Evolutionary conservation across 2,797 vertebrate species (phyloP).

Genomic region (Astyanax mexicanus): DNA sequence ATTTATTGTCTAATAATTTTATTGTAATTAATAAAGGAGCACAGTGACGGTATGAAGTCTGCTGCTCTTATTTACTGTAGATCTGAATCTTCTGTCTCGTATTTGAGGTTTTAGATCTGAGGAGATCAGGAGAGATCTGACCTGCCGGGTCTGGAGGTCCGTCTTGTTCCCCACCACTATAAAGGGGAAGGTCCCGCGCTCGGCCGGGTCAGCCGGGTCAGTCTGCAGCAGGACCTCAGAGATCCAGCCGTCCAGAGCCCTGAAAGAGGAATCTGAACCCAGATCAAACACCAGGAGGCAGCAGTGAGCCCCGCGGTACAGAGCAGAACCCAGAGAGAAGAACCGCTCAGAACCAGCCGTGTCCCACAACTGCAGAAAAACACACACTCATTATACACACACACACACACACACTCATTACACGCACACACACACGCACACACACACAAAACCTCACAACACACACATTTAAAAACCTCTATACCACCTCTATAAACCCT

Average conservation of each 20-base stretch:
- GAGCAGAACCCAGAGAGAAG: conserved; percentile 71
- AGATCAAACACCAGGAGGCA: conserved; percentile 79
- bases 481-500: no score
- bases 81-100: no score
- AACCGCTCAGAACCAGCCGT: conserved; percentile 76
- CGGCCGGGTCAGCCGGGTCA: conserved; percentile 63
- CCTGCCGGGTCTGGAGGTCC: conserved; percentile 64
- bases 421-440: no score
- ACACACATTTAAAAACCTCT: no score
- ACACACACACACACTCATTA: no score
- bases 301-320: conserved; percentile 74
- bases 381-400: no score
- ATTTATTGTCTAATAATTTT: no score
- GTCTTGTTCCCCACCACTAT: conserved; percentile 78
- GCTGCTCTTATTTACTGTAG: no score
- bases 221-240: conserved; percentile 75
- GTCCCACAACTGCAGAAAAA: conserved; percentile 74
- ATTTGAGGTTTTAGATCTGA: no score
- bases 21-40: no score
- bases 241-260: conserved; percentile 69
- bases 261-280: conserved; percentile 69
- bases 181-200: conserved; percentile 71
- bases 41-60: no score
- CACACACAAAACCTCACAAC: no score
- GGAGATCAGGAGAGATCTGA: conserved; percentile 16